Base-by-base conservation (phyloP, 1,140 invertebrate genomes). In the Atta cephalotes region DNA sequence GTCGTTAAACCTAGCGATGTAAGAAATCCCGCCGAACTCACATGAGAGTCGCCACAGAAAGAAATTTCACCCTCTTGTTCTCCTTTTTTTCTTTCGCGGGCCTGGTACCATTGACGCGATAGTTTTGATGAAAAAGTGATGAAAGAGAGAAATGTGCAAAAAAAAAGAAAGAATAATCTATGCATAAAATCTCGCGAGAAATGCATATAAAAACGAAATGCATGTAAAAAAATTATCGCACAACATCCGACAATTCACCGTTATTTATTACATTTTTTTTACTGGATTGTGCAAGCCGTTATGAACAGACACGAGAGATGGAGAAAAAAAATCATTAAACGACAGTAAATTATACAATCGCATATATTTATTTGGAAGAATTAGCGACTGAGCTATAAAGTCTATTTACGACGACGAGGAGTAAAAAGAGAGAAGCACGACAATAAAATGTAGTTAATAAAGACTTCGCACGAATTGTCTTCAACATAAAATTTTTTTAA, bases 1-100 rank as follows among this genome's bases (percentile, higher is more conserved):
- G 16, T 89, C 70, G 65, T 86, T 66, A 86, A 86, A 81, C 58
- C 62, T 45, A 45, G 25, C 60, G 77, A 79, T 28, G n/a, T 39
- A 70, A 81, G 77, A 79, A 51, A 76, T 84, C 68, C 70, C 18
- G 56, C 9, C 28, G 62, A 51, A 62, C 10, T 68, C 66, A 78
- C 78, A 45, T 60, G 60, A 76, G 80, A 74, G 35, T 51, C 45
- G n/a, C 31, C 68, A 12, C 58, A 10, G 45, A 84, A 88, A 80
- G 28, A 53, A 60, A 88, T 45, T 28, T 68, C 35, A 31, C 51
- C 1, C 39, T 16, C 68, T 35, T 71, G 35, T 78, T 45, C 39
- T 71, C 18, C 45, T 51, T 81, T 81, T 81, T 81, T 56, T 5
- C 7, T 25, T 45, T 49, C 70, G 25, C 80, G 39, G 74, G 9